These are phyloP conservation scores for Paradisaea rubra DNA, from an alignment of 2,113 vertebrate species.

Conservation along the genomic window DNA sequence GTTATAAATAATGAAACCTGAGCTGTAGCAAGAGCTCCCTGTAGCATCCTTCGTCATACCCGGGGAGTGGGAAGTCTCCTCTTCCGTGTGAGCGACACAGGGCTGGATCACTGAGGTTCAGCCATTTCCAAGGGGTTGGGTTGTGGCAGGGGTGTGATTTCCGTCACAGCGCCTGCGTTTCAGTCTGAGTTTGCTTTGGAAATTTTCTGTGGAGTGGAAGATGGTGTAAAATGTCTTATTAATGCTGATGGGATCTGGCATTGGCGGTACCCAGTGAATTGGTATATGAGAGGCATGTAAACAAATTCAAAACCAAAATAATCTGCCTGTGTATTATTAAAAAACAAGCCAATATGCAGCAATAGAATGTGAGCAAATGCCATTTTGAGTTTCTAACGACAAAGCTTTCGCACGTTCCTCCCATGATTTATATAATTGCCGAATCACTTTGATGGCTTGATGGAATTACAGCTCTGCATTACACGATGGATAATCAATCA, in stretches of 20 bases:
- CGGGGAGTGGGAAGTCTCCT: neutral
- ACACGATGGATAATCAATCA: conserved; percentile 37
- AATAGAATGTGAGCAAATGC: neutral
- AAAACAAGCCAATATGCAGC: neutral
- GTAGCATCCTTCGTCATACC: neutral
- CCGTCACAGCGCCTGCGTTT: rapidly evolving
- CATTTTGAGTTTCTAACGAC: neutral
- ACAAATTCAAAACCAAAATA: neutral
- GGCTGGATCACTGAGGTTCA: neutral
- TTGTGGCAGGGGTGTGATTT: neutral
- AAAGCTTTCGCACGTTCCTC: neutral
- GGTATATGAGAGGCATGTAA: neutral
- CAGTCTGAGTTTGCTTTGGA: neutral
- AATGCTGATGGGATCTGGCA: neutral
- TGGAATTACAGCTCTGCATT: conserved; percentile 31
- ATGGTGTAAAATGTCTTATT: neutral
- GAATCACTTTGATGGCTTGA: neutral
- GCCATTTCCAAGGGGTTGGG: neutral
- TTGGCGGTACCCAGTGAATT: neutral
- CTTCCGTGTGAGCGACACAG: rapidly evolving
- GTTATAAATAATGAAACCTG: neutral
- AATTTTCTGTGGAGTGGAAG: neutral
- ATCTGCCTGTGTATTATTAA: neutral
- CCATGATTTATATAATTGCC: conserved; percentile 18
- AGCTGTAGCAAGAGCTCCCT: neutral